Percentiles rank a stretch among this genome's conserved stretches.
Evolutionary conservation across 1,140 invertebrate genomes (phyloP).

Genomic region (Linepithema humile): DNA sequence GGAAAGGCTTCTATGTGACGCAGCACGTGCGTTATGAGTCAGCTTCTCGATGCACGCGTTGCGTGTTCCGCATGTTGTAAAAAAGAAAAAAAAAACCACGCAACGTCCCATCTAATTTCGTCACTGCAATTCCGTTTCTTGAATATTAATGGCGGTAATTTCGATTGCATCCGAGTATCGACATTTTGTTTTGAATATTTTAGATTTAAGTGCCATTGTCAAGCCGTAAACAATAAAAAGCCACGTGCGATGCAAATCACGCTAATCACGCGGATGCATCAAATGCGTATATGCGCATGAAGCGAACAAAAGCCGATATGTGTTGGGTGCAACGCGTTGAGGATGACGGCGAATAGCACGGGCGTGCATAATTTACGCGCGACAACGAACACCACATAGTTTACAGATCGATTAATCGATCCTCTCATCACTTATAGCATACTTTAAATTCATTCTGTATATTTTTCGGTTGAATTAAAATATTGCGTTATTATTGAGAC

Average conservation of each 20-base stretch:
- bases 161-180: background rate
- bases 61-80: background rate
- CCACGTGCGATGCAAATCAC: slow-evolving; percentile 28
- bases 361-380: slow-evolving; percentile 31
- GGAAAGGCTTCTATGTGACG: background rate
- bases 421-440: background rate
- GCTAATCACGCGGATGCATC: slow-evolving; percentile 50
- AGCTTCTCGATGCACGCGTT: background rate
- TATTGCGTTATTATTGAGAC: background rate
- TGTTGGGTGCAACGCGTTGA: background rate
- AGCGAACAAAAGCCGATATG: slow-evolving; percentile 27
- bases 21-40: background rate
- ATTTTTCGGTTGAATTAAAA: background rate
- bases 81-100: background rate
- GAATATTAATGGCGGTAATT: slow-evolving; percentile 37
- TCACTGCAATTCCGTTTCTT: slow-evolving; percentile 29
- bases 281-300: background rate
- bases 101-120: background rate
- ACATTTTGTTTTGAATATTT: background rate
- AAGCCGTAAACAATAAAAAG: background rate
- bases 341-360: background rate
- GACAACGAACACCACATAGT: background rate
- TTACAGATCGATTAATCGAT: background rate
- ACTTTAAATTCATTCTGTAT: background rate
- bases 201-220: background rate